A percentile compares a stretch with the other conserved stretches of the same genome.
phyloP scores from a whole-genome alignment of 2,797 vertebrate genomes.

The Toxotes lorentzi region DNA sequence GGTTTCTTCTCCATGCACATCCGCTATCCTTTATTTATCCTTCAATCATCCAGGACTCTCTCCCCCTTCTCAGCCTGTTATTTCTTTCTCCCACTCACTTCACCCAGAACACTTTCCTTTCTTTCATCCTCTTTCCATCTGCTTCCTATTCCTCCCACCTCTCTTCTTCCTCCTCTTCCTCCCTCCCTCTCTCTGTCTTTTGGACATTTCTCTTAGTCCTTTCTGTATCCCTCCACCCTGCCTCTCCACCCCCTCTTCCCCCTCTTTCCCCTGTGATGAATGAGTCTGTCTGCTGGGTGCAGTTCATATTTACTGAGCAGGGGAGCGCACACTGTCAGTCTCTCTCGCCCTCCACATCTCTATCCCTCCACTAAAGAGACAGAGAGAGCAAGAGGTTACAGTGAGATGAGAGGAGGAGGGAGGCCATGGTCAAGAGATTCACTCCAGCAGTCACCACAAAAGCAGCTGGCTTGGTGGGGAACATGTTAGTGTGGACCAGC shows the following conservation, averaged over 20 bases:
- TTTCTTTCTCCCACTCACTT: constrained; percentile 77
- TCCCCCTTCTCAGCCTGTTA: constrained; percentile 66
- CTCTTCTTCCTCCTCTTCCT: constrained; percentile 63
- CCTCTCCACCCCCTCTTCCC: constrained; percentile 59
- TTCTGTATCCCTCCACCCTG: constrained; percentile 52
- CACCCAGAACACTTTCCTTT: constrained; percentile 79
- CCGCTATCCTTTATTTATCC: constrained; percentile 72
- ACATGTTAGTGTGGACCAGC: constrained; percentile 44
- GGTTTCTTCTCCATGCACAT: constrained; percentile 67
- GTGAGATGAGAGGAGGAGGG: constrained; percentile 75
- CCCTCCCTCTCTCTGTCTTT: constrained; percentile 67
- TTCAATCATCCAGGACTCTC: constrained; percentile 71
- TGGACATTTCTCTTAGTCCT: constrained; percentile 80
- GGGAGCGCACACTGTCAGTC: constrained; percentile 88
- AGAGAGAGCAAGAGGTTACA: constrained; percentile 86
- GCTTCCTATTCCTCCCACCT: constrained; percentile 81
- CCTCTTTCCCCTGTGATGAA: constrained; percentile 86
- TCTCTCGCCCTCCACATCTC: constrained; percentile 87
- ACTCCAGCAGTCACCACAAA: constrained; percentile 58
- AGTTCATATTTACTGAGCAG: constrained; percentile 91
- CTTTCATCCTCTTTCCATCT: constrained; percentile 80
- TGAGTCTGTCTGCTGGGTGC: constrained; percentile 88
- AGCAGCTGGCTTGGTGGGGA: constrained; percentile 55
- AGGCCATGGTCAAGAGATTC: constrained; percentile 71
- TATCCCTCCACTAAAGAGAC: constrained; percentile 86